Evolutionary conservation across 2,888 invertebrate genomes (phyloP).

Genomic region (Aphodius sticticus): DNA sequence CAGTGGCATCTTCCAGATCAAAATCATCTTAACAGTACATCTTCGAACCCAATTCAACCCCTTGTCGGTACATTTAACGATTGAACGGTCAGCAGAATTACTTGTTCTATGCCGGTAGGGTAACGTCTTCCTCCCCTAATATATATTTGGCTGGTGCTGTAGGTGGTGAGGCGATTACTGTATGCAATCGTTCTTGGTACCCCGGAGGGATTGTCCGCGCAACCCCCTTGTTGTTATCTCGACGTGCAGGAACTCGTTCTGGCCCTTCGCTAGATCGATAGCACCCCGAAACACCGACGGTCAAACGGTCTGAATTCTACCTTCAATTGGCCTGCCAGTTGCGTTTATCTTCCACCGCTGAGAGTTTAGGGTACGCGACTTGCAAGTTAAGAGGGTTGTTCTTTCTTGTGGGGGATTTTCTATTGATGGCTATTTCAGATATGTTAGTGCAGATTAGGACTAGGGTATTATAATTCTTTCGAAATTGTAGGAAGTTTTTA

Average conservation of each 20-base stretch:
- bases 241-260: background rate
- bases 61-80: background rate
- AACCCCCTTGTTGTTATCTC: background rate
- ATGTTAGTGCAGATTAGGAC: too few relatives aligned
- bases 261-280: background rate
- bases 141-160: background rate
- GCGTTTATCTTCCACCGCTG: background rate
- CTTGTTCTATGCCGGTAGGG: background rate
- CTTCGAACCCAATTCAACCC: background rate
- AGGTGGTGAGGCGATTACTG: slow-evolving; percentile 4
- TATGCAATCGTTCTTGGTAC: background rate
- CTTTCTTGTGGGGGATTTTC: background rate
- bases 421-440: background rate
- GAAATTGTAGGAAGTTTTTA: background rate
- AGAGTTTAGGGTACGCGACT: background rate
- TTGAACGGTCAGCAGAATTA: background rate
- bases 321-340: background rate
- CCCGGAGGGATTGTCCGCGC: background rate
- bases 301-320: background rate
- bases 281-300: background rate
- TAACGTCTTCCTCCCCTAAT: background rate
- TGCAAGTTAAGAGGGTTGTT: background rate
- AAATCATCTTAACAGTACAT: background rate
- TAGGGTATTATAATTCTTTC: background rate
- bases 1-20: background rate